Conservation (phyloP, 2,797 vertebrate species). For the Cyprinodon diabolis region DNA sequence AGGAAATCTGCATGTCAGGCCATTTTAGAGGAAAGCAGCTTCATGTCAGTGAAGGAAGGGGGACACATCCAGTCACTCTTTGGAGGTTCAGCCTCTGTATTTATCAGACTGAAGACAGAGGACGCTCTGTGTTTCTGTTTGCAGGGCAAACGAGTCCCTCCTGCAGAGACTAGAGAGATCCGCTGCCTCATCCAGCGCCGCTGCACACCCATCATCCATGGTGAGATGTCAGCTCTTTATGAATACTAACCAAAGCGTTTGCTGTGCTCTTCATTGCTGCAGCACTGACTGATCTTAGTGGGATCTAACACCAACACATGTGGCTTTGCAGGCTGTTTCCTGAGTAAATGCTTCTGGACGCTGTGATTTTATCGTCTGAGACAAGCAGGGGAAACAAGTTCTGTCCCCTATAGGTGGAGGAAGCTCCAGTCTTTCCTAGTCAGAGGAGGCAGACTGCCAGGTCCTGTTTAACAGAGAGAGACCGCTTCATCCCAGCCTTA, state of each 20-base stretch:
- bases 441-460: slow-evolving; percentile 39
- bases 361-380: slow-evolving; percentile 44
- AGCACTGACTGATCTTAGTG: slow-evolving; percentile 49
- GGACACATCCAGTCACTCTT: neutral
- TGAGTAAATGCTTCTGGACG: slow-evolving; percentile 62
- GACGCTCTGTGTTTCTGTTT: slow-evolving; percentile 30
- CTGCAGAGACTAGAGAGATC: slow-evolving; percentile 62
- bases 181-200: slow-evolving; percentile 32
- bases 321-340: slow-evolving; percentile 71
- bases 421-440: slow-evolving; percentile 53
- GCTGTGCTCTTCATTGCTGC: slow-evolving; percentile 49
- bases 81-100: neutral
- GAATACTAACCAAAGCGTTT: neutral
- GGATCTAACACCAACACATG: slow-evolving; percentile 63
- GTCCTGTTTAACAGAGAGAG: slow-evolving; percentile 20
- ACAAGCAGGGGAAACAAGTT: slow-evolving; percentile 23
- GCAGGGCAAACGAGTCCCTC: slow-evolving; percentile 57
- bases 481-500: slow-evolving; percentile 11
- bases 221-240: slow-evolving; percentile 61
- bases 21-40: slow-evolving; percentile 10
- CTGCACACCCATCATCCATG: slow-evolving; percentile 58
- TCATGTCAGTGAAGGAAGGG: neutral
- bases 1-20: too few relatives aligned
- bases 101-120: neutral
- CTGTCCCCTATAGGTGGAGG: slow-evolving; percentile 18